Conservation (phyloP, 1,140 invertebrate genomes). For the Andrena cerasifolii region DNA sequence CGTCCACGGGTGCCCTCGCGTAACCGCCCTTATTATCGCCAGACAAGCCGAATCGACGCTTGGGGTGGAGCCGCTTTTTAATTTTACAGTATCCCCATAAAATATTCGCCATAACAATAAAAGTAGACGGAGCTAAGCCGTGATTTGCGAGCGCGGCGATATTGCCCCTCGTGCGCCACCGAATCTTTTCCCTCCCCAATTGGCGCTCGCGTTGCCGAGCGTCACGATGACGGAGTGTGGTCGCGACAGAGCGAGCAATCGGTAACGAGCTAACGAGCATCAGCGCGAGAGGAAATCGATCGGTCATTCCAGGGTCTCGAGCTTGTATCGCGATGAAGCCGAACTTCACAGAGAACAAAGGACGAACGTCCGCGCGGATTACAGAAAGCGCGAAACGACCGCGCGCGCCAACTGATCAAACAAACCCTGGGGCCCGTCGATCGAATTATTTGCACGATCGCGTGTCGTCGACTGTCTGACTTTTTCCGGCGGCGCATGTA, state of each 20-base stretch:
- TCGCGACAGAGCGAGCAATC: background rate
- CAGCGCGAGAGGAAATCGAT: constrained; percentile 8
- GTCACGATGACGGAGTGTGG: constrained; percentile 2
- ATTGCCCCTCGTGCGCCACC: constrained; percentile 60
- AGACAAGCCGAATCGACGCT: constrained; percentile 52
- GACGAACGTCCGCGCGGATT: constrained; percentile 54
- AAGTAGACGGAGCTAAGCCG: constrained; percentile 75
- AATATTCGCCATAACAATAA: constrained; percentile 78
- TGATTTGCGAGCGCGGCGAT: constrained; percentile 77
- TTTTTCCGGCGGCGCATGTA: background rate
- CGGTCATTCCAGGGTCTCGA: constrained; percentile 32
- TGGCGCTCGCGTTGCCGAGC: constrained; percentile 3
- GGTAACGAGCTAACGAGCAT: constrained; percentile 13
- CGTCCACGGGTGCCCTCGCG: constrained; percentile 34
- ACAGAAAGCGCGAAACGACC: constrained; percentile 52
- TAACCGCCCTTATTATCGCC: constrained; percentile 75
- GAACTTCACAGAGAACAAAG: constrained; percentile 43
- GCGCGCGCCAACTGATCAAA: constrained; percentile 57
- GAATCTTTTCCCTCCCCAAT: background rate
- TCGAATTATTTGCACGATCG: constrained; percentile 55
- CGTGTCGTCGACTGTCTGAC: constrained; percentile 25
- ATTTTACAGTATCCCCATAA: constrained; percentile 82
- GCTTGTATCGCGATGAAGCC: constrained; percentile 42
- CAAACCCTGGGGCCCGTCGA: constrained; percentile 52
- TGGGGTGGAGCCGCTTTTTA: constrained; percentile 77